phyloP scores from a whole-genome alignment of 2,113 vertebrate genomes.

The Callionymus lyra region DNA sequence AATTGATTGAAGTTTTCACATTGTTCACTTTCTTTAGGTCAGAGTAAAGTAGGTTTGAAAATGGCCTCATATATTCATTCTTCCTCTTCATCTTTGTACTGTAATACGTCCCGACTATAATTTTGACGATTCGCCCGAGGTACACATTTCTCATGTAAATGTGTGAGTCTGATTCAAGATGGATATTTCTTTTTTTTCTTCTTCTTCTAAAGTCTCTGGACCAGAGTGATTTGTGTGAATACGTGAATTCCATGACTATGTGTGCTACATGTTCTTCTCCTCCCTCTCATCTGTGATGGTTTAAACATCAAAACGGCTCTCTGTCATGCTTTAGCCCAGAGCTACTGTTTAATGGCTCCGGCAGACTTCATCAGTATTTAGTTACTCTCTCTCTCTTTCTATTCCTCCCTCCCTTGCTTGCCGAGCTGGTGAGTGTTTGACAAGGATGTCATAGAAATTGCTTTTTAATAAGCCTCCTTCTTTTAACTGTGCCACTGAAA shows the following conservation, averaged over 20 bases:
- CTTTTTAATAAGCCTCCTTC: slow-evolving; percentile 72
- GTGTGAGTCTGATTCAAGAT: slow-evolving; percentile 3
- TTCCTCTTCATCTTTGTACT: no score
- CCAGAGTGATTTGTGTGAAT: slow-evolving; percentile 38
- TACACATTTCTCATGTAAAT: background rate
- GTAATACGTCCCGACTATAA: no score
- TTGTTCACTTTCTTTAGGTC: no score
- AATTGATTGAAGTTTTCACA: no score
- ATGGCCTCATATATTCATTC: no score
- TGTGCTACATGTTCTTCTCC: slow-evolving; percentile 45
- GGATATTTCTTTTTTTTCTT: no score
- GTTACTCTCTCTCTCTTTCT: slow-evolving; percentile 31
- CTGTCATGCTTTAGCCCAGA: slow-evolving; percentile 68
- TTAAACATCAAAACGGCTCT: slow-evolving; percentile 70
- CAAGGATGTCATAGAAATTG: slow-evolving; percentile 74
- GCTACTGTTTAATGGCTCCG: slow-evolving; percentile 72
- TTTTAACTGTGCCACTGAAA: slow-evolving; percentile 67
- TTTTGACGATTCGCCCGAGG: no score
- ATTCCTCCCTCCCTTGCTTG: slow-evolving; percentile 2
- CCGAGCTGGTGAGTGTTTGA: slow-evolving; percentile 60
- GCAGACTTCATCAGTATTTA: slow-evolving; percentile 68
- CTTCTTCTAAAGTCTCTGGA: no score
- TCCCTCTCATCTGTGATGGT: slow-evolving; percentile 64
- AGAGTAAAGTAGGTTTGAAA: no score
- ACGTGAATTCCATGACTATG: slow-evolving; percentile 44